These are phyloP conservation scores for Drosophila limbata DNA, from an alignment of 2,888 invertebrate species.

Conservation along the genomic window DNA sequence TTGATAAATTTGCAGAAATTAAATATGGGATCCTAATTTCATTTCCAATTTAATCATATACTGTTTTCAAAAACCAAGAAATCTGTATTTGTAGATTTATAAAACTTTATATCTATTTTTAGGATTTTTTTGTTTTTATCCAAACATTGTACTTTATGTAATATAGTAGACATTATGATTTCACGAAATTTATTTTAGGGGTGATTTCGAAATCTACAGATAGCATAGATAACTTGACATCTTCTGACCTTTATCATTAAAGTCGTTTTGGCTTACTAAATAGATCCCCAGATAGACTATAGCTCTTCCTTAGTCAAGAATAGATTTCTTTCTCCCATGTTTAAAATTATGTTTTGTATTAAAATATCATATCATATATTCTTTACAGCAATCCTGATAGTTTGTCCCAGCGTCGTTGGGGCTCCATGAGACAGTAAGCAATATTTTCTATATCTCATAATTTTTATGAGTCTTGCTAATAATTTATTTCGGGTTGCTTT, in stretches of 20 bases:
- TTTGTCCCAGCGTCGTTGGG: constrained; percentile 88
- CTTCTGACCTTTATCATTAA: background rate
- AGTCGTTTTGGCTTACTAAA: background rate
- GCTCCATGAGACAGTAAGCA: constrained; percentile 88
- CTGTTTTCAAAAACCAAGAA: background rate
- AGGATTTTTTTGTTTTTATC: background rate
- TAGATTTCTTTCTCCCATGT: background rate
- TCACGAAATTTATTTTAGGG: too few species aligned
- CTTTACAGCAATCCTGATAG: constrained; percentile 87
- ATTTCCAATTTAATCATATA: background rate
- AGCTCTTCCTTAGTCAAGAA: background rate
- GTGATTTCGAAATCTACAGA: too few species aligned
- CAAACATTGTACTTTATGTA: too few species aligned
- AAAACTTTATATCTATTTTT: background rate
- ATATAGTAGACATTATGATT: too few species aligned
- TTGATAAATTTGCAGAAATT: background rate
- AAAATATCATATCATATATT: constrained; percentile 61
- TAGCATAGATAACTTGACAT: too few species aligned
- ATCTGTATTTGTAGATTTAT: background rate
- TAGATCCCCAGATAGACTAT: background rate
- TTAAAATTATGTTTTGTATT: background rate
- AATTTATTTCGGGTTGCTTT: constrained; percentile 29
- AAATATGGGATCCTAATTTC: too few species aligned
- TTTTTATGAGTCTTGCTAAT: constrained; percentile 15
- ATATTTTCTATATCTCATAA: constrained; percentile 20